Evolutionary conservation across 1,140 invertebrate genomes (phyloP).

Genomic region (Forficula auricularia): DNA sequence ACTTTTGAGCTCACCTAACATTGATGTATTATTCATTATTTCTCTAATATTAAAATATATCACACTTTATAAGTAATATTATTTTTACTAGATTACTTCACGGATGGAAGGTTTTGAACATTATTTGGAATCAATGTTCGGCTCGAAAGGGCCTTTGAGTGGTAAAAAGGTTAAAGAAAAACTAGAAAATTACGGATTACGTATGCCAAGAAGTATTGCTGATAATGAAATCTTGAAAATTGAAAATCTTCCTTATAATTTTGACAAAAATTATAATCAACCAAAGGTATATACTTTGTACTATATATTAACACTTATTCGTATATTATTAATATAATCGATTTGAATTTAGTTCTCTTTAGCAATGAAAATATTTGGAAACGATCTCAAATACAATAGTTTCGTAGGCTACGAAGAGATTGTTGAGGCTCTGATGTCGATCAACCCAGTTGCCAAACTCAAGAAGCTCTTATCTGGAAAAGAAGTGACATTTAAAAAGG

Average conservation of each 20-base stretch:
- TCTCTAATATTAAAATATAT: too few relatives aligned
- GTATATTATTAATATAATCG: conserved; percentile 5
- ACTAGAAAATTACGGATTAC: conserved; percentile 30
- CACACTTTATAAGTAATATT: conserved; percentile 7
- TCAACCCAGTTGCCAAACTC: conserved; percentile 49
- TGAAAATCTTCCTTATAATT: conserved; percentile 38
- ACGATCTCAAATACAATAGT: conserved; percentile 52
- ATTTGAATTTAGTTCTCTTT: conserved; percentile 25
- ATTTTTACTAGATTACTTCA: conserved; percentile 40
- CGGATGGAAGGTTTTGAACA: conserved; percentile 70
- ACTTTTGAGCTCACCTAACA: too few relatives aligned
- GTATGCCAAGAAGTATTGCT: conserved; percentile 27
- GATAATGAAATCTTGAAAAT: conserved; percentile 33
- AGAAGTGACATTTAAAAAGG: conserved; percentile 61
- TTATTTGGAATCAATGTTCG: conserved; percentile 64
- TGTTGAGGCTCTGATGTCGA: conserved; percentile 31
- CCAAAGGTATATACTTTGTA: conserved; percentile 26
- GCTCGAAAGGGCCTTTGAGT: conserved; percentile 48
- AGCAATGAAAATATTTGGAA: conserved; percentile 52
- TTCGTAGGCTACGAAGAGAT: conserved; percentile 50
- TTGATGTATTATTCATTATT: too few relatives aligned
- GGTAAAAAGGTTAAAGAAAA: conserved; percentile 39
- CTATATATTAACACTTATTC: conserved; percentile 3
- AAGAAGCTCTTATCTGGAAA: conserved; percentile 54
- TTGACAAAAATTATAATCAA: conserved; percentile 38